Base-by-base conservation (phyloP, 2,888 invertebrate species). In the Drosophila mimica region DNA sequence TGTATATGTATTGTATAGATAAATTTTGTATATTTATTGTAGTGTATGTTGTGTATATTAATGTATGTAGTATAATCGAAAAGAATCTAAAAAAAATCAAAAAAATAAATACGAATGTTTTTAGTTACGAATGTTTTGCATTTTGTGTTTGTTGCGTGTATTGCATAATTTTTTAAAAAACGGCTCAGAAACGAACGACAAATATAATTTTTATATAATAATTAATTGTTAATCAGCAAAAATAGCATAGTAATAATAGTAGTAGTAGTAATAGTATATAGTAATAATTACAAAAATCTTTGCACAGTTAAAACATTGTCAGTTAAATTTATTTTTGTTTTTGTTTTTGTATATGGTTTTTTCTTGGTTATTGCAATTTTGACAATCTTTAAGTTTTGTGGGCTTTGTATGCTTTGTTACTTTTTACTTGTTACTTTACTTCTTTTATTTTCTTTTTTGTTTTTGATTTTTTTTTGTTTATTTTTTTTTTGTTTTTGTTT, bases 31-130 rank as follows among this genome's bases (percentile, higher is more conserved):
- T 67, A 72, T 66, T 62, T 65, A 54, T 69, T 82, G 70, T 74
- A 65, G 46, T 54, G 54, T 36, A 54, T 56, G 53, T 38, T 20
- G 36, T 61, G 49, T 65, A 54, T 62, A 31, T 56, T 71, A 49
- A 46, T 77, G 67, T 74, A 56, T 72, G 56, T 76, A 51, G 73
- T 69, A 73, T 74, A 84, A 81, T 76, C 65, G 66, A 86, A 74
- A 75, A 60, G 48, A 49, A 72, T 48, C 28, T 4, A 40, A 58
- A 74, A 20, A 54, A 11, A 48, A 34, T 15, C n/a, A 46, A 69
- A 62, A 68, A 87, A 87, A 85, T 88, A 89, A 84, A 85, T 85
- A 84, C 88, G 89, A 85, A 82, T 89, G 90, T 90, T 81, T 74
- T 89, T 81, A 75, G 74, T 90, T 74, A 83, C 86, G 86, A 89